Evolutionary conservation across 2,113 vertebrate genomes (phyloP), one percentile per base, ranked within the genome.

Genomic region (Pyxicephalus adspersus): DNA sequence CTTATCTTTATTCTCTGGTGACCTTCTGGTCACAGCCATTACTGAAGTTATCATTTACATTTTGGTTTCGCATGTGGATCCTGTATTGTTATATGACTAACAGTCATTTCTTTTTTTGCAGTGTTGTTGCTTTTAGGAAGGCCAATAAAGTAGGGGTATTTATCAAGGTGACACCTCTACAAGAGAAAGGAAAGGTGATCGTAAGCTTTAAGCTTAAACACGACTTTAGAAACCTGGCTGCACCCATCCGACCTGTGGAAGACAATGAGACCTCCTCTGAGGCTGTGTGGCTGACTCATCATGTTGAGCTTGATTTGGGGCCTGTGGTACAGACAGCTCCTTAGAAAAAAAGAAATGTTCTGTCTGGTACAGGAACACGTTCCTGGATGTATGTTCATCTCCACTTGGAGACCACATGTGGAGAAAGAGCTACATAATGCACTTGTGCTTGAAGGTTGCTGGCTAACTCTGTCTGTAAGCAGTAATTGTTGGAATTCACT

Each of bases 81-180:
- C 22, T 20, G 57, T 60, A 60, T 60, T 58, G 55, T 58, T 23
- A n/a, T 13, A 23, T 58, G 55, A 58, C 29, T 68, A 31, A 57
- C 11, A 19, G 2, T 23, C 2, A 4, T 26, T 87, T 86, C 18
- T 79, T 84, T 57, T 51, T 63, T 83, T 74, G 2, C 88, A 99
- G 98, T 8, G 77, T 99, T 16, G 93, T 99, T 83, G 97, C 97
- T 86, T 99, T 99, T 85, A 91, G 98, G 88, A 99, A 99, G 88
- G 97, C 97, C 91, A 99, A 99, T 84, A 99, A 99, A 90, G 95
- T 99, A 17, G 98, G 97, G 64, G 94, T 99, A 88, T 99, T 99
- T 93, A 97, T 99, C 93, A 98, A 95, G 91, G 97, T 99, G 80
- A 95, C 95, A 55, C 98, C 98, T 0, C 96, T 96, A 85, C 91